Base-by-base conservation (phyloP, 1,140 invertebrate genomes). In the Temnothorax longispinosus region DNA sequence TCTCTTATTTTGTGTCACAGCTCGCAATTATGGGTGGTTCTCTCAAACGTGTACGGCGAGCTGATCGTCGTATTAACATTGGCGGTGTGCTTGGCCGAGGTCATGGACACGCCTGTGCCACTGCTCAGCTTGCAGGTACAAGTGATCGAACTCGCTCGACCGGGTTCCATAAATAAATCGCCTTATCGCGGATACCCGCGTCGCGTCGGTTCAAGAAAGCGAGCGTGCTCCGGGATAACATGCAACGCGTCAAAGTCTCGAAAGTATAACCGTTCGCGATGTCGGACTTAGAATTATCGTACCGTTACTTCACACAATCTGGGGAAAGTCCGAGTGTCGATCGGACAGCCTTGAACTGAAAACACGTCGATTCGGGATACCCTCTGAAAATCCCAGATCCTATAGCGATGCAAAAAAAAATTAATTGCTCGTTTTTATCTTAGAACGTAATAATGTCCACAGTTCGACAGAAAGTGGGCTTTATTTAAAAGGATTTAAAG, bases 31-130 rank as follows among this genome's bases (percentile, higher is more conserved):
- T 97, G 96, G 96, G 93, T 96, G 65, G 94, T 96, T 2, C 91
- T 97, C 5, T 96, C 96, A 85, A 96, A 96, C 15, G 94, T 97
- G 54, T 97, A 97, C 91, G 97, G 96, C 3, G 96, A 97, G 88
- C 87, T 96, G 5, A 84, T 97, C 6, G 94, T 97, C n/a, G 94
- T 97, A 5, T 85, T 97, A 7, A 96, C 96, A 93, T 91, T 96
- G 54, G 95, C 96, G n/a, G 95, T 96, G 21, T 96, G 96, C 85
- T 89, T 97, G 11, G 96, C 96, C 47, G 96, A 97, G 92, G 96
- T 96, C 18, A 96, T 97, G 94, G 96, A 97, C 90, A 96, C 96
- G 74, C 94, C 95, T 21, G 95, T 96, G 32, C 95, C 95, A 60
- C 93, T 96, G 3, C 93, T 97, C 60, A 96, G 95, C 18, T 96